A percentile compares a stretch with the other conserved stretches of the same genome.
Conservation (phyloP, 2,113 vertebrate genomes). For the Heterocephalus glaber region DNA sequence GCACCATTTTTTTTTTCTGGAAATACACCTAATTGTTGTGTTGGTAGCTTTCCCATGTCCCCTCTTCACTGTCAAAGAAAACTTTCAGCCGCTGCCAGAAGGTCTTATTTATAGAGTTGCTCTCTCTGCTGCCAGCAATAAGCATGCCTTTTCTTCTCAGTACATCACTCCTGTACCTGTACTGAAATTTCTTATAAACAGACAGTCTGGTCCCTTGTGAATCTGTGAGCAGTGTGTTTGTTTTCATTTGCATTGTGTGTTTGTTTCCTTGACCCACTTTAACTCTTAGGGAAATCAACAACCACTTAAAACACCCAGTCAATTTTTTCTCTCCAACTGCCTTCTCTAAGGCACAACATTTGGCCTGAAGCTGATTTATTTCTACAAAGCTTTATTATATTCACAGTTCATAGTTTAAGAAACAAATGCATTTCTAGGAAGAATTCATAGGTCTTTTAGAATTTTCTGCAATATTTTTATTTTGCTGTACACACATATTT, state of each 20-base stretch:
- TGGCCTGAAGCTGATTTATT: constrained; percentile 26
- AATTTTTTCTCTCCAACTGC: not conserved
- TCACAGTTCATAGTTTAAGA: constrained; percentile 38
- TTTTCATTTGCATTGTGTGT: not conserved
- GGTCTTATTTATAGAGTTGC: constrained; percentile 31
- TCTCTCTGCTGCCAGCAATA: constrained; percentile 63
- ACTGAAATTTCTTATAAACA: constrained; percentile 69
- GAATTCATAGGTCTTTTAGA: constrained; percentile 35
- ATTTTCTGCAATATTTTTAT: not conserved
- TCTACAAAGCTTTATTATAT: not conserved
- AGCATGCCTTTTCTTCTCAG: constrained; percentile 59
- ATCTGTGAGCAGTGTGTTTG: not conserved
- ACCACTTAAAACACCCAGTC: constrained; percentile 46
- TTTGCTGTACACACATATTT: not conserved
- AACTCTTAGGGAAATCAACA: constrained; percentile 65
- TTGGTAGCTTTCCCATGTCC: constrained; percentile 69
- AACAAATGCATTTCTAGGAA: constrained; percentile 63
- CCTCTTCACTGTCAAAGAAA: constrained; percentile 74
- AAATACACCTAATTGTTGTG: constrained; percentile 70
- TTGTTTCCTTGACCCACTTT: constrained; percentile 58
- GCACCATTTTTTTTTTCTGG: not conserved
- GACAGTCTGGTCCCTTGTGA: not conserved
- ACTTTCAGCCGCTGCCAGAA: constrained; percentile 48
- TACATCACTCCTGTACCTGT: constrained; percentile 35
- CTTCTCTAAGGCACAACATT: constrained; percentile 45